Evolutionary conservation across 2,797 vertebrate species (phyloP), one percentile per base, ranked within the genome.

Genomic region (Enteromius unitaeniatus): DNA sequence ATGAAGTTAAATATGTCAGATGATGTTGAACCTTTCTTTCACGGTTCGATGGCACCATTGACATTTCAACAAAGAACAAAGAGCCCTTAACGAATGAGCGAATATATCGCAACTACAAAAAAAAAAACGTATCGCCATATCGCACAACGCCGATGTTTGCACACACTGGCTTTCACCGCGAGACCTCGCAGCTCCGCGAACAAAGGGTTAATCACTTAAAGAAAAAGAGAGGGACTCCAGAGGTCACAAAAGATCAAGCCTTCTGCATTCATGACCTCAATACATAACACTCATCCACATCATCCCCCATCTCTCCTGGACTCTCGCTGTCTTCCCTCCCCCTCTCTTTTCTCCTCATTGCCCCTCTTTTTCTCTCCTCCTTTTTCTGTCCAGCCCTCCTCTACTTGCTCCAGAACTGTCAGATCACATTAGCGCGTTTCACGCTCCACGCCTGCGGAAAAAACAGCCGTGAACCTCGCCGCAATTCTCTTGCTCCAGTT

Each of bases 401-500:
- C 92, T 96, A 96, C 96, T 95, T 97, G 96, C 96, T 97, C 97
- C 95, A 97, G 94, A 97, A 97, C 96, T 96, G 96, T 98, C 97
- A 97, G 95, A 96, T 97, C 94, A 93, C 93, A 97, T 98, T 97
- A 99, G 95, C 91, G 93, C 90, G 93, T 94, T 97, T 96, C 95
- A 95, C 96, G 94, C 95, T 97, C 96, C 95, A 89, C 93, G 96
- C 96, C 96, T 95, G 95, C 93, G 96, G 96, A 97, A 97, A 96
- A 96, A 97, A 97, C 96, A 98, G 95, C 94, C 95, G 95, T 95
- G 95, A 96, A 96, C 95, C 94, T 96, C 91, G 94, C 95, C 95
- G 91, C 95, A 95, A 96, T 97, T 97, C 96, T 97, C 96, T 95
- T 97, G 97, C 97, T 98, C 96, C 96, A 97, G 95, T 98, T 97